These are phyloP conservation scores for Colaptes auratus DNA, from an alignment of 2,113 vertebrate species.

Conservation along the genomic window DNA sequence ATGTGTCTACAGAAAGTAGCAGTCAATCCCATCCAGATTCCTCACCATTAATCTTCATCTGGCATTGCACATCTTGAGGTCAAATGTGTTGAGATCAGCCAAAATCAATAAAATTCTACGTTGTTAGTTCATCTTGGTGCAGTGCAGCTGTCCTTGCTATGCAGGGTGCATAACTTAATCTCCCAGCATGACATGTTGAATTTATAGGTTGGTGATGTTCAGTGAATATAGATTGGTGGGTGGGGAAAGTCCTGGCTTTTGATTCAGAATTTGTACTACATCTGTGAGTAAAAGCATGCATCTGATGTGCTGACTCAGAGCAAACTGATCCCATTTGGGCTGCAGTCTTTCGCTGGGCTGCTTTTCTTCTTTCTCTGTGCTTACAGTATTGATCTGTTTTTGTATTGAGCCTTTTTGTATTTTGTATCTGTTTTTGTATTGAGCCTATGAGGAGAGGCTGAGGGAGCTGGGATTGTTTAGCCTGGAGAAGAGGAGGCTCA, in stretches of 20 bases:
- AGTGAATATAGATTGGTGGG: background rate
- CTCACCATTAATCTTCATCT: slow-evolving; percentile 29
- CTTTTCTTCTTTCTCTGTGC: background rate
- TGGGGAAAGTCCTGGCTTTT: slow-evolving; percentile 42
- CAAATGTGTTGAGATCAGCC: slow-evolving; percentile 36
- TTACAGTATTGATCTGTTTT: background rate
- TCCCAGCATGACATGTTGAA: background rate
- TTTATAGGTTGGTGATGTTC: slow-evolving; percentile 28
- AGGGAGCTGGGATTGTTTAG: no score
- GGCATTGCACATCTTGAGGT: slow-evolving; percentile 28
- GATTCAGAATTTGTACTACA: slow-evolving; percentile 26
- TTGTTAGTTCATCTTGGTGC: background rate
- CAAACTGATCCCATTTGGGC: background rate
- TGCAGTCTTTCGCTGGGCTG: background rate
- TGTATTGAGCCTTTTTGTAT: no score
- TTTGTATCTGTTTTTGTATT: background rate
- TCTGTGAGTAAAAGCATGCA: slow-evolving; percentile 17
- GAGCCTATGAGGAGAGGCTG: no score
- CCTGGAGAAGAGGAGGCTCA: no score
- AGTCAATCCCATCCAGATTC: background rate
- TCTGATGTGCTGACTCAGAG: slow-evolving; percentile 30
- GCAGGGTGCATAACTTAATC: slow-evolving; percentile 43
- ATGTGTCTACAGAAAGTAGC: background rate
- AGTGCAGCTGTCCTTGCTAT: slow-evolving; percentile 69
- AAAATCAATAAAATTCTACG: slow-evolving; percentile 61